phyloP scores from a whole-genome alignment of 2,888 invertebrate genomes.

The Plebejus anna region DNA sequence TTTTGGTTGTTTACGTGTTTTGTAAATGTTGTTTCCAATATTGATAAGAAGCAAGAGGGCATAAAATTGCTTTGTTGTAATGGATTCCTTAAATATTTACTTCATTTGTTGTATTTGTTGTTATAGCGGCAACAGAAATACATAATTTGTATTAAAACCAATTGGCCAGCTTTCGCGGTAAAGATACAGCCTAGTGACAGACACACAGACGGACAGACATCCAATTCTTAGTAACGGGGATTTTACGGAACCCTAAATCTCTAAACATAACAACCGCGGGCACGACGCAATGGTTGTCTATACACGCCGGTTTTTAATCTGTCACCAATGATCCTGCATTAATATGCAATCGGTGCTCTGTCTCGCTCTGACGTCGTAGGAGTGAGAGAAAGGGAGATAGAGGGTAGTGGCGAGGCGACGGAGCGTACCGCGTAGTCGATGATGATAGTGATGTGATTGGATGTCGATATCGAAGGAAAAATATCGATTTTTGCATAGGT shows the following conservation, averaged over 20 bases:
- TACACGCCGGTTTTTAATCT: constrained; percentile 37
- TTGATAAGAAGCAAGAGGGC: too few relatives aligned
- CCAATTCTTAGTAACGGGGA: too few relatives aligned
- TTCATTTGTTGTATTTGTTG: too few relatives aligned
- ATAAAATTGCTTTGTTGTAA: too few relatives aligned
- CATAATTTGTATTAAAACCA: too few relatives aligned
- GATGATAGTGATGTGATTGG: constrained; percentile 49
- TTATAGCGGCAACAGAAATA: too few relatives aligned
- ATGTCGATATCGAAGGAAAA: constrained; percentile 34
- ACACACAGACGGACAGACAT: not conserved
- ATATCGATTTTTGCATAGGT: not conserved
- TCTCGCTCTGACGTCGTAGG: constrained; percentile 47
- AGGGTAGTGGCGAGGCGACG: constrained; percentile 74
- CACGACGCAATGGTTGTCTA: not conserved
- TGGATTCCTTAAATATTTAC: too few relatives aligned
- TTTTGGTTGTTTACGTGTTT: too few relatives aligned
- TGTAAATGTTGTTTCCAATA: too few relatives aligned
- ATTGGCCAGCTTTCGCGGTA: too few relatives aligned
- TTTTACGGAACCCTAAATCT: not conserved
- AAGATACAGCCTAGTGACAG: too few relatives aligned
- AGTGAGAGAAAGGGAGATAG: constrained; percentile 46
- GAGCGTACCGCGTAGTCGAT: constrained; percentile 63
- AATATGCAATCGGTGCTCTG: constrained; percentile 42
- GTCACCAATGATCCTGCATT: constrained; percentile 43
- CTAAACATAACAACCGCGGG: not conserved